Conservation (phyloP, 2,113 vertebrate genomes). For the Hiodon tergisus region DNA sequence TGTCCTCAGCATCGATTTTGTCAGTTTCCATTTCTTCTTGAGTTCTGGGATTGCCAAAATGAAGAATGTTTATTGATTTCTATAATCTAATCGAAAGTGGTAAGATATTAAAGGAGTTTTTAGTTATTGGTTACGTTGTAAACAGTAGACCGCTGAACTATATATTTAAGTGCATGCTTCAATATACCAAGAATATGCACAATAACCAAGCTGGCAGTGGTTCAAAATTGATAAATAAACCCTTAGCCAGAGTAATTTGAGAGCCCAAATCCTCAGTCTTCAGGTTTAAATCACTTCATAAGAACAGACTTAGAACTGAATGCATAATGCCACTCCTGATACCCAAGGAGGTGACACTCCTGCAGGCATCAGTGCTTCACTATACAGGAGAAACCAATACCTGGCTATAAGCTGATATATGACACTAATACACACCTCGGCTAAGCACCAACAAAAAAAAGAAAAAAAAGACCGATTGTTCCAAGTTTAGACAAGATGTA, state of each 20-base stretch:
- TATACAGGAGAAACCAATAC: constrained; percentile 71
- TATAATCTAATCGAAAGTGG: too few relatives aligned
- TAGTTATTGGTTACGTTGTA: too few relatives aligned
- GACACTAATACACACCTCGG: constrained; percentile 84
- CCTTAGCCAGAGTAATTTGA: constrained; percentile 52
- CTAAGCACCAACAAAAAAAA: constrained; percentile 76
- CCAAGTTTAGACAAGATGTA: constrained; percentile 84
- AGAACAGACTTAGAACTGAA: constrained; percentile 48
- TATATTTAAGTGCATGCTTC: too few relatives aligned
- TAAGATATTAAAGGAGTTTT: too few relatives aligned
- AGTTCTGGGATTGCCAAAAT: neutral
- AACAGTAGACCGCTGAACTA: too few relatives aligned
- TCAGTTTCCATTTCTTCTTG: neutral
- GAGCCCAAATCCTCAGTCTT: constrained; percentile 23
- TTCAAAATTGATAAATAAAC: constrained; percentile 42
- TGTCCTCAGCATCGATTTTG: neutral
- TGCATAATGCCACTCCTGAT: constrained; percentile 65
- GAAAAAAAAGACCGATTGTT: constrained; percentile 87
- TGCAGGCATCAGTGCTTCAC: constrained; percentile 64
- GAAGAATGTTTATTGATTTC: too few relatives aligned
- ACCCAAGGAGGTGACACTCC: constrained; percentile 64
- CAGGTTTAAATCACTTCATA: constrained; percentile 43
- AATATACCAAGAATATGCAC: constrained; percentile 37
- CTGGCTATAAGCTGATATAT: constrained; percentile 74
- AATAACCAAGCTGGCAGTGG: constrained; percentile 54